Conservation (phyloP, 2,113 vertebrate species). For the Bungarus multicinctus region DNA sequence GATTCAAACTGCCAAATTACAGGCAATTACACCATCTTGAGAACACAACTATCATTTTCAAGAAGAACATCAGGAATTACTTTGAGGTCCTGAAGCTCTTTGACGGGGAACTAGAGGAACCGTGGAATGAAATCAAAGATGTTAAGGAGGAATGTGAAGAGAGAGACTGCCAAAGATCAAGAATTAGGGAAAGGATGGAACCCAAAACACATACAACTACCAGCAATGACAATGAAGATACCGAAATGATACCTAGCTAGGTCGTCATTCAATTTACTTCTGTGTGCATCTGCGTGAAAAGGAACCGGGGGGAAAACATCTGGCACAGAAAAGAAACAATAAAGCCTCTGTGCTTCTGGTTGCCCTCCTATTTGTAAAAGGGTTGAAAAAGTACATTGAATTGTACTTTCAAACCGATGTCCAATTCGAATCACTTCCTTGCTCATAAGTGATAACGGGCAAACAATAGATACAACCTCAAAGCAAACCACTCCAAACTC, state of each 20-base stretch:
- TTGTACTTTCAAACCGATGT: not conserved
- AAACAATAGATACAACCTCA: too few species aligned
- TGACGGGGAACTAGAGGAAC: not conserved
- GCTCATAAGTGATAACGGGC: too few species aligned
- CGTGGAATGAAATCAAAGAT: not conserved
- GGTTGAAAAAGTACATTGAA: not conserved
- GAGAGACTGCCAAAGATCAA: not conserved
- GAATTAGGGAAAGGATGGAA: not conserved
- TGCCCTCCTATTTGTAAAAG: not conserved
- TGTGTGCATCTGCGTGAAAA: not conserved
- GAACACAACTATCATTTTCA: not conserved
- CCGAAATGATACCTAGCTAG: not conserved
- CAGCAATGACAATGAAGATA: not conserved
- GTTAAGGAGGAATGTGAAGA: not conserved
- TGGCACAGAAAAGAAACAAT: not conserved
- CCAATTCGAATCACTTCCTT: not conserved
- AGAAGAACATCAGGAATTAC: not conserved
- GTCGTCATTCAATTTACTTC: not conserved
- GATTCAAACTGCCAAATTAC: too few species aligned
- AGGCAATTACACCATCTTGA: not conserved
- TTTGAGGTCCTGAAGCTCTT: not conserved
- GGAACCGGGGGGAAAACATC: too few species aligned
- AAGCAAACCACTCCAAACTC: too few species aligned
- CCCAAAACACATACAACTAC: not conserved
- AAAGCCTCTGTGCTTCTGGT: not conserved